These are phyloP conservation scores for Venusia cambrica DNA, from an alignment of 2,888 invertebrate species.

Conservation along the genomic window DNA sequence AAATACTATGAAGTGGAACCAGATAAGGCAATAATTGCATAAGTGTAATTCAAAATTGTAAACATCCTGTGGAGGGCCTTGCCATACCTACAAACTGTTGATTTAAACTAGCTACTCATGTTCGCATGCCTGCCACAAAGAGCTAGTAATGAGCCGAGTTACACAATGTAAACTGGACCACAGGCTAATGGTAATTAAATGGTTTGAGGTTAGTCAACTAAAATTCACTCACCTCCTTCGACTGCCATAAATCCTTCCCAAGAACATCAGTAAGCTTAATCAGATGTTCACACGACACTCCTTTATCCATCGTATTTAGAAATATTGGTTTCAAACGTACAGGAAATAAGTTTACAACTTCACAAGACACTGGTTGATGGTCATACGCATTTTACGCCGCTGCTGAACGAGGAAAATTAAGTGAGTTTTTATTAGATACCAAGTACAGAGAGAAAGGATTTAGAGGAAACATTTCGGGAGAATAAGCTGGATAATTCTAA, in stretches of 20 bases:
- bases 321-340: slow-evolving; percentile 48
- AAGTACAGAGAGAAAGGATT: slow-evolving; percentile 37
- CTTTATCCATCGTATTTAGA: slow-evolving; percentile 66
- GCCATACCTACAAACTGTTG: slow-evolving; percentile 4
- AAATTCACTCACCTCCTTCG: slow-evolving; percentile 60
- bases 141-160: slow-evolving; percentile 22
- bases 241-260: slow-evolving; percentile 67
- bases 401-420: slow-evolving; percentile 35
- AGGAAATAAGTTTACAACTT: slow-evolving; percentile 50
- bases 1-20: slow-evolving; percentile 1
- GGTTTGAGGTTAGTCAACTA: slow-evolving; percentile 62
- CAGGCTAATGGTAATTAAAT: slow-evolving; percentile 58
- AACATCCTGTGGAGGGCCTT: slow-evolving; percentile 16
- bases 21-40: slow-evolving; percentile 17
- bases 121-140: slow-evolving; percentile 26
- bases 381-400: slow-evolving; percentile 56
- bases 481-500: slow-evolving; percentile 56
- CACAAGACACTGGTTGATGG: slow-evolving; percentile 55
- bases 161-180: slow-evolving; percentile 58
- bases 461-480: slow-evolving; percentile 56
- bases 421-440: slow-evolving; percentile 36
- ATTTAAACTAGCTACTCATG: slow-evolving; percentile 13
- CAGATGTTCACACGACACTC: slow-evolving; percentile 73
- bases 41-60: slow-evolving; percentile 14
- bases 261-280: slow-evolving; percentile 64